phyloP scores from a whole-genome alignment of 64 coral and sea anemone genomes.

The Montipora sp. region DNA sequence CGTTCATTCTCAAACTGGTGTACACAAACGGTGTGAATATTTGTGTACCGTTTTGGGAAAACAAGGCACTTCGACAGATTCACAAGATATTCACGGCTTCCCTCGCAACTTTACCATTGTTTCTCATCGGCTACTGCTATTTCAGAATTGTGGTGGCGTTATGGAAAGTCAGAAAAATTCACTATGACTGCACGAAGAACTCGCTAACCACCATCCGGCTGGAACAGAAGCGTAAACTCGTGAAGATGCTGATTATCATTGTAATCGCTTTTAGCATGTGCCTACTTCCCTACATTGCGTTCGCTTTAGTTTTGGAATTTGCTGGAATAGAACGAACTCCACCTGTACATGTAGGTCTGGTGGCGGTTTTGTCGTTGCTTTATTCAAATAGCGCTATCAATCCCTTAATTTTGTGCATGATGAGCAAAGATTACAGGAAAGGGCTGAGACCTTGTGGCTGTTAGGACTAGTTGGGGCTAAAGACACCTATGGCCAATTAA shows the following conservation, averaged over 20 bases:
- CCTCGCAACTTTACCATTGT: conserved; percentile 65
- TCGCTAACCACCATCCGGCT: conserved; percentile 62
- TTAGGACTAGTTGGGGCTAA: not conserved
- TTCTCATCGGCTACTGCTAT: conserved; percentile 87
- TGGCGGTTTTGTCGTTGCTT: conserved; percentile 70
- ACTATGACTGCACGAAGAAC: conserved; percentile 55
- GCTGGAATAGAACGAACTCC: conserved; percentile 4
- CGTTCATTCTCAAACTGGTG: conserved; percentile 66
- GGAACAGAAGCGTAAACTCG: conserved; percentile 87
- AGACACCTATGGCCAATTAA: too few relatives aligned
- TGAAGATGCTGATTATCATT: conserved; percentile 89
- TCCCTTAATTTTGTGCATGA: conserved; percentile 86
- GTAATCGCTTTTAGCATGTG: conserved; percentile 85
- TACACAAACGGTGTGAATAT: conserved; percentile 48
- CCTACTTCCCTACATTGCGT: conserved; percentile 68
- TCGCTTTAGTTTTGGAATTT: conserved; percentile 71
- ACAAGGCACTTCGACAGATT: not conserved
- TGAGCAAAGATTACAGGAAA: conserved; percentile 95
- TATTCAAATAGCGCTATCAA: conserved; percentile 89
- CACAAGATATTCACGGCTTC: conserved; percentile 62
- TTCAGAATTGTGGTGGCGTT: conserved; percentile 71
- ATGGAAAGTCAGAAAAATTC: conserved; percentile 77
- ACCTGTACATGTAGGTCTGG: conserved; percentile 64
- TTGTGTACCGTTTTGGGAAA: conserved; percentile 66
- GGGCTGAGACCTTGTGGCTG: conserved; percentile 84